Percentiles rank a stretch among this genome's conserved stretches.
Conservation (phyloP, 2,113 vertebrate species). For the Illadopsis cleaveri region DNA sequence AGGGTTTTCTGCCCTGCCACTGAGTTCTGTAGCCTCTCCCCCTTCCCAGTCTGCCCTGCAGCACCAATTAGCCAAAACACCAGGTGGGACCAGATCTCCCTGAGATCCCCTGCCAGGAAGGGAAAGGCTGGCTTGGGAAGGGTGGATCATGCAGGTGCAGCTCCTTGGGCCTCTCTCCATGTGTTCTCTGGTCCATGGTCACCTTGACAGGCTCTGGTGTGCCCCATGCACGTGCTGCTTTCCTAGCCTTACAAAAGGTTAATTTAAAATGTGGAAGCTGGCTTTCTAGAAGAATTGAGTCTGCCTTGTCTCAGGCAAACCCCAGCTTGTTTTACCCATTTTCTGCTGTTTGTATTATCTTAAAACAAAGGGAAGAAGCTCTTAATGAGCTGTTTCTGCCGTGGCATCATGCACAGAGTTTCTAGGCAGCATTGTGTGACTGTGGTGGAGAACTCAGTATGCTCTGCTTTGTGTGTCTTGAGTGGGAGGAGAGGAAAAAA, state of each 20-base stretch:
- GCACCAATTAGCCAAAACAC: background rate
- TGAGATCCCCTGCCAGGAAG: background rate
- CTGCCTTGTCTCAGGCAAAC: background rate
- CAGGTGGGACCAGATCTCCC: background rate
- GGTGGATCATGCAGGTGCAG: background rate
- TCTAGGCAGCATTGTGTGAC: slow-evolving; percentile 7
- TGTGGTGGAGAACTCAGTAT: background rate
- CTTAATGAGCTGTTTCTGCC: background rate
- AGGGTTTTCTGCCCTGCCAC: background rate
- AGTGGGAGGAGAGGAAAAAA: slow-evolving; percentile 26
- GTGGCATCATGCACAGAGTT: background rate
- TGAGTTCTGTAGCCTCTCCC: background rate
- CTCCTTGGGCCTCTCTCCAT: background rate
- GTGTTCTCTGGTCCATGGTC: rapidly evolving
- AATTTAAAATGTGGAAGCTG: background rate
- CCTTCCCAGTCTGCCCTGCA: background rate
- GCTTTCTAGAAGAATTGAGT: background rate
- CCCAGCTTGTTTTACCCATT: background rate
- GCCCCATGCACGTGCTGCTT: background rate
- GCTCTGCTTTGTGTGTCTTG: background rate
- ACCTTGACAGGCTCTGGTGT: background rate
- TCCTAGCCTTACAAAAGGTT: background rate
- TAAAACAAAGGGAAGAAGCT: background rate
- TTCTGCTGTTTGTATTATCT: background rate
- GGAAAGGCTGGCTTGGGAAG: background rate